A percentile compares a stretch with the other conserved stretches of the same genome.
phyloP scores from a whole-genome alignment of 2,113 vertebrate genomes.

The Mirza zaza region DNA sequence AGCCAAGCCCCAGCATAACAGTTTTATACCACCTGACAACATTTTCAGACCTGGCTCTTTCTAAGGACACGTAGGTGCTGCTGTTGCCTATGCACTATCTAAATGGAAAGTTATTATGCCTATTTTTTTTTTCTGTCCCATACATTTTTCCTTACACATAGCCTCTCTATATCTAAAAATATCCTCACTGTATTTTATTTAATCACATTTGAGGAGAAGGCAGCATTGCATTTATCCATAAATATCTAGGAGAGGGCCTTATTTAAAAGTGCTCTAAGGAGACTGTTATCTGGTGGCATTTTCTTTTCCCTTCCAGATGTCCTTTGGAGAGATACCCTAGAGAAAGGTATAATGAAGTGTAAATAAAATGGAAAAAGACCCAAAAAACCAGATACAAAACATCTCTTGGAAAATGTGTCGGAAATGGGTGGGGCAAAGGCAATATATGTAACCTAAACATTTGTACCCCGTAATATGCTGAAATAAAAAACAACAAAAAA shows the following conservation, averaged over 20 bases:
- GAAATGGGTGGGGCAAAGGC: neutral
- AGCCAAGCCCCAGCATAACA: neutral
- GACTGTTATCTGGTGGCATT: neutral
- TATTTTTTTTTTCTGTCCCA: conserved; percentile 13
- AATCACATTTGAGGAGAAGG: conserved; percentile 5
- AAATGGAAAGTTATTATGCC: neutral
- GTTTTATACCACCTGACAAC: neutral
- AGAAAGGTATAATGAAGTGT: neutral
- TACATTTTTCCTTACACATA: neutral
- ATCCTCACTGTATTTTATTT: conserved; percentile 44
- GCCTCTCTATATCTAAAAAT: conserved; percentile 48
- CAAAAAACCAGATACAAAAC: neutral
- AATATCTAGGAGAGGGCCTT: neutral
- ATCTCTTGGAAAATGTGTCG: neutral
- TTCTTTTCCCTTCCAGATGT: conserved; percentile 23
- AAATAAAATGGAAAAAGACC: neutral
- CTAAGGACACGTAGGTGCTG: too few relatives aligned
- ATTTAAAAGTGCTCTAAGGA: neutral
- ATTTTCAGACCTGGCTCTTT: conserved; percentile 17
- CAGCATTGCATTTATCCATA: conserved; percentile 14
- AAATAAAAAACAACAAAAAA: too few relatives aligned
- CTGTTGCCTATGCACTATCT: neutral
- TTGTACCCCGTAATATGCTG: too few relatives aligned
- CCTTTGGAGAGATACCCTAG: neutral
- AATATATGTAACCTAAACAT: too few relatives aligned